Evolutionary conservation across 2,888 invertebrate species (phyloP).

Genomic region (Andrena marginata): DNA sequence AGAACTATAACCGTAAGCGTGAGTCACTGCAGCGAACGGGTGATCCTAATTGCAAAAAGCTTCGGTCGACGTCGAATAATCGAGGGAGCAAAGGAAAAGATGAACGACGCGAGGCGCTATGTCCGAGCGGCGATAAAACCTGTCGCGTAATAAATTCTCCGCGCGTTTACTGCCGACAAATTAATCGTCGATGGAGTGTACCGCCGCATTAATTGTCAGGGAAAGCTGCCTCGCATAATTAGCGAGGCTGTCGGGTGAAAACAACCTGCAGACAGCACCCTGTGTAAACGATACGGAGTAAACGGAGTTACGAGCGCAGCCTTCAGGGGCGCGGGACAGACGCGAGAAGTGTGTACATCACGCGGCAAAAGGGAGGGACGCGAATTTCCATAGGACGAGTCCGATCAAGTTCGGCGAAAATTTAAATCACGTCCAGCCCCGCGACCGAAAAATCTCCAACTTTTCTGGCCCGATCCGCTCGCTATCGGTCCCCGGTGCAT

Average conservation of each 20-base stretch:
- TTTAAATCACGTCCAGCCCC: slow-evolving; percentile 44
- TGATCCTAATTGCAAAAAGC: neutral
- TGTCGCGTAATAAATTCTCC: slow-evolving; percentile 14
- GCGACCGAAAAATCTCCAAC: slow-evolving; percentile 30
- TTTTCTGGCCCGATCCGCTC: slow-evolving; percentile 40
- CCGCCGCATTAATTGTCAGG: slow-evolving; percentile 1
- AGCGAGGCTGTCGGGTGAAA: slow-evolving; percentile 4
- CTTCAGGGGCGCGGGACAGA: neutral
- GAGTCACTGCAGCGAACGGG: too few species aligned
- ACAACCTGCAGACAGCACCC: neutral
- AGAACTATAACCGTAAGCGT: too few species aligned
- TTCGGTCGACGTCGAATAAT: neutral
- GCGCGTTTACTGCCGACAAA: slow-evolving; percentile 16
- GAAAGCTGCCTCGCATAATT: slow-evolving; percentile 21
- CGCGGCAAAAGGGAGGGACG: neutral
- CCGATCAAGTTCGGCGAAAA: slow-evolving; percentile 27
- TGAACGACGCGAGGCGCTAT: slow-evolving; percentile 6
- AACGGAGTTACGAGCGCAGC: neutral
- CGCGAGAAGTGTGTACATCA: neutral
- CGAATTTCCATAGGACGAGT: neutral
- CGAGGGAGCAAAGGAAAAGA: neutral
- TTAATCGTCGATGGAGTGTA: slow-evolving; percentile 20
- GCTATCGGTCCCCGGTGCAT: slow-evolving; percentile 47
- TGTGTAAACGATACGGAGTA: neutral
- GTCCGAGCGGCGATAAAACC: neutral